phyloP scores from a whole-genome alignment of 2,888 invertebrate species.

The Carcina quercana region DNA sequence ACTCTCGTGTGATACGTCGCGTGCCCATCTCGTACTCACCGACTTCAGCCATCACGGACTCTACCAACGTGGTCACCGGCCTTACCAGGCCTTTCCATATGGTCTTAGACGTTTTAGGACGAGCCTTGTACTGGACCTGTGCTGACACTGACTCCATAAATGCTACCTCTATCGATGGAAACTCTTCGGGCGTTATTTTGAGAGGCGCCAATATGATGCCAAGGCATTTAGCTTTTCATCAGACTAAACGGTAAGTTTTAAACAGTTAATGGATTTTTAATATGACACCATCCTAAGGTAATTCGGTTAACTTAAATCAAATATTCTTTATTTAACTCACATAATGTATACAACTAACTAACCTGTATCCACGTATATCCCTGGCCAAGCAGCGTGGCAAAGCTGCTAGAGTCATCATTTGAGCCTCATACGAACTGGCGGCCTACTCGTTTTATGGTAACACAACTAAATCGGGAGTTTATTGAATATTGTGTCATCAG shows the following conservation, averaged over 20 bases:
- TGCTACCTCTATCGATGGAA: conserved; percentile 84
- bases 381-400: too few relatives aligned
- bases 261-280: too few relatives aligned
- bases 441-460: too few relatives aligned
- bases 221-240: conserved; percentile 87
- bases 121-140: conserved; percentile 93
- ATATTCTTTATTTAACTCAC: too few relatives aligned
- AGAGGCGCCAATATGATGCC: conserved; percentile 87
- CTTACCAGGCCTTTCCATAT: conserved; percentile 85
- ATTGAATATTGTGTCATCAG: too few relatives aligned
- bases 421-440: too few relatives aligned
- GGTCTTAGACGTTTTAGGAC: conserved; percentile 88
- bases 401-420: too few relatives aligned
- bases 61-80: conserved; percentile 72
- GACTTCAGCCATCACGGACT: conserved; percentile 42
- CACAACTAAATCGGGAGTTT: too few relatives aligned
- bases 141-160: conserved; percentile 89
- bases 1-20: conserved; percentile 81
- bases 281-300: too few relatives aligned
- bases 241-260: conserved; percentile 79
- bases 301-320: too few relatives aligned
- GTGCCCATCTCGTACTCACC: conserved; percentile 61
- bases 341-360: too few relatives aligned
- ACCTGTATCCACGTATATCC: too few relatives aligned
- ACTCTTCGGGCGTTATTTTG: conserved; percentile 81